Evolutionary conservation across 2,113 vertebrate species (phyloP), one percentile per base, ranked within the genome.

Genomic region (Calonectris borealis): DNA sequence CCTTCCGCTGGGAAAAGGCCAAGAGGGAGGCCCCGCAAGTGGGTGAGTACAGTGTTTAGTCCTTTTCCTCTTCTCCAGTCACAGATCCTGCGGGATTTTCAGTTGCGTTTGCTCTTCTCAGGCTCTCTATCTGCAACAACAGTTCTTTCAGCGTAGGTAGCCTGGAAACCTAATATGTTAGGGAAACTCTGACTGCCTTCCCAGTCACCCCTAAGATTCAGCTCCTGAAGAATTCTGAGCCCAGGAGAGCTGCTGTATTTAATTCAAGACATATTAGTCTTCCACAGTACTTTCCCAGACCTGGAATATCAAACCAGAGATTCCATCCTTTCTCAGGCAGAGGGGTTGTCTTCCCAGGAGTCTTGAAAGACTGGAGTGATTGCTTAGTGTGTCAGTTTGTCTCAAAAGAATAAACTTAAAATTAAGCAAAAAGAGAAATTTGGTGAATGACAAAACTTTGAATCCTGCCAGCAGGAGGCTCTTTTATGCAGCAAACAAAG

Each of bases 1-100:
- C 36, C 84, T 93, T 2, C 95, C 62, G 57, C 51, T 92, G 92
- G 27, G 54, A 98, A 97, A 17, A 97, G 54, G 69, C 88, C 44
- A 29, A 95, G 97, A 84, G 97, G 97, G 78, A 96, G 97, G 55
- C 97, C 97, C 13, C 96, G 95, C 57, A 98, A 98, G 73, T 96
- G 96, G 96, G 97, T 97, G 51, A 97, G 97, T 95, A 42, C 1
- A 1, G 34, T 34, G 20, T 79, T 52, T 29, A 36, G 40, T 75
- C 32, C 52, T 86, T 52, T 79, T 54, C 29, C 14, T 70, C 66
- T 85, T 58, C 48, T 81, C 27, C 48, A 60, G n/a, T 54, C 61
- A 11, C 32, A 71, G 31, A 54, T 71, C 49, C 70, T 61, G 34
- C 42, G 34, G 22, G 14, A 2, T 70, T 71, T 89, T 36, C 51